Percentiles rank a stretch among this genome's conserved stretches.
Evolutionary conservation across 2,888 invertebrate species (phyloP).

Genomic region (Lamproptera curius): DNA sequence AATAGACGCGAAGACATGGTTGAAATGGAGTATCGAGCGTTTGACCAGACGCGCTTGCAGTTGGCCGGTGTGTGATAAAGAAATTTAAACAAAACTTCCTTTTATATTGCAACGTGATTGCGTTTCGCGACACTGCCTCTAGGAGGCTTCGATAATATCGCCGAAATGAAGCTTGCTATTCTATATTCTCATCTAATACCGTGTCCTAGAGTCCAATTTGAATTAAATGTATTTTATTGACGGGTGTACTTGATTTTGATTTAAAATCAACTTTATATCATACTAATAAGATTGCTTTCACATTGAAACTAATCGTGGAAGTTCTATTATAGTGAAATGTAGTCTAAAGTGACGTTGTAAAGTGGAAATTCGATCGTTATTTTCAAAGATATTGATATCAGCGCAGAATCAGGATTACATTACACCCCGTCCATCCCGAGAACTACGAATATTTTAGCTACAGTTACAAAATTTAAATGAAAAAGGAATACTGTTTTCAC

Average conservation of each 20-base stretch:
- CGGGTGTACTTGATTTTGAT: neutral
- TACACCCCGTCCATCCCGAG: no score
- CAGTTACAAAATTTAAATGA: no score
- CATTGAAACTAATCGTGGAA: neutral
- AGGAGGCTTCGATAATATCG: conserved; percentile 44
- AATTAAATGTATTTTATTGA: neutral
- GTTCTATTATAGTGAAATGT: conserved; percentile 20
- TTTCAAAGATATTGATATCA: neutral
- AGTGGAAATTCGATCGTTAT: conserved; percentile 11
- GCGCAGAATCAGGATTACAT: no score
- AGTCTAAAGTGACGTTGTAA: conserved; percentile 5
- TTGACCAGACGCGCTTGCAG: conserved; percentile 58
- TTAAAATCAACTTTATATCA: conserved; percentile 34
- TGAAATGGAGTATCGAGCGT: conserved; percentile 38
- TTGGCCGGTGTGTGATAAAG: conserved; percentile 68
- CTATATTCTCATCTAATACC: no score
- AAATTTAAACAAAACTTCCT: conserved; percentile 74
- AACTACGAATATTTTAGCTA: no score
- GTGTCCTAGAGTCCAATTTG: conserved; percentile 6
- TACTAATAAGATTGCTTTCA: conserved; percentile 31
- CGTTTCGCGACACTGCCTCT: conserved; percentile 74
- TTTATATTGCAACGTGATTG: conserved; percentile 75
- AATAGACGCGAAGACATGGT: conserved; percentile 70
- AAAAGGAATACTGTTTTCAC: no score
- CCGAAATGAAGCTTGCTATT: no score